Evolutionary conservation across 37 sponge, comb jelly and placozoan species (phyloP).

Genomic region (Axinella damicornis): DNA sequence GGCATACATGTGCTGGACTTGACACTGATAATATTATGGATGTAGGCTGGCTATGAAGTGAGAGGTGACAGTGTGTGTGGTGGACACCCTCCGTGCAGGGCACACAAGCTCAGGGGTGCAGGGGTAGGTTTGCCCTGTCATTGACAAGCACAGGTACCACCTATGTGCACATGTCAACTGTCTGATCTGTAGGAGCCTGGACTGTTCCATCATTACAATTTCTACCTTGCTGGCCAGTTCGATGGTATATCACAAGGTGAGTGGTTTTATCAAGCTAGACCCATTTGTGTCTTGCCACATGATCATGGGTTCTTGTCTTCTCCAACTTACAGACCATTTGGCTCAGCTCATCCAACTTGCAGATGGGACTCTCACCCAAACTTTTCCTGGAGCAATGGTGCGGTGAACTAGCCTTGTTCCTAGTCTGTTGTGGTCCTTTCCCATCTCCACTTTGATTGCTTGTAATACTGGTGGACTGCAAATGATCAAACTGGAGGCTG

Average conservation of each 20-base stretch:
- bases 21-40: too few species aligned
- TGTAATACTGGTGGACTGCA: too few species aligned
- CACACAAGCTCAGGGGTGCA: not conserved
- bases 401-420: not conserved
- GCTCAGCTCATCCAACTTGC: conserved; percentile 6
- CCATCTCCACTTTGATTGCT: not conserved
- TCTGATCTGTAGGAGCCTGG: conserved; percentile 6
- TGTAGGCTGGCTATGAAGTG: conserved; percentile 4
- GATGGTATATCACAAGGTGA: not conserved
- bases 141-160: not conserved
- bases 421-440: too few species aligned
- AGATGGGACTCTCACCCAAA: not conserved
- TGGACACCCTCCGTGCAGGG: not conserved
- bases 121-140: not conserved
- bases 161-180: too few species aligned
- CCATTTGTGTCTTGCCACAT: too few species aligned
- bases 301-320: too few species aligned
- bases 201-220: not conserved
- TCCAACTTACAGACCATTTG: not conserved
- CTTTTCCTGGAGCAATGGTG: too few species aligned
- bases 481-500: too few species aligned
- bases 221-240: not conserved
- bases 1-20: not conserved
- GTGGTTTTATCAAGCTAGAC: not conserved
- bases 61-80: not conserved